These are phyloP conservation scores for Polyommatus iphigenia DNA, from an alignment of 2,888 invertebrate species.

Conservation along the genomic window DNA sequence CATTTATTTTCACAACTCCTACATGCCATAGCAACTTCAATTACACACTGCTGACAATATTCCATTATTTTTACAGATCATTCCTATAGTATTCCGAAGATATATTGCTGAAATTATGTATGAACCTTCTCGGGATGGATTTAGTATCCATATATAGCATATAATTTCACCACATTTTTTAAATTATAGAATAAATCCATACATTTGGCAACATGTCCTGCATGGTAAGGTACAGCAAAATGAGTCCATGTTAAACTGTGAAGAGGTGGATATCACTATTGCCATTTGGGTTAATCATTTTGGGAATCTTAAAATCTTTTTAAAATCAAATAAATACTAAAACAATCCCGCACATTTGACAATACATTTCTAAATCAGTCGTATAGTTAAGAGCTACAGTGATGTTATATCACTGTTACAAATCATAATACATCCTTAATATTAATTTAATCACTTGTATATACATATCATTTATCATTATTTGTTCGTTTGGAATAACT, in stretches of 20 bases:
- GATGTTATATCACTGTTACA: not conserved
- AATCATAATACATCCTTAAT: constrained; percentile 40
- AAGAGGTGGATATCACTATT: not conserved
- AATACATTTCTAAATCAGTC: constrained; percentile 27
- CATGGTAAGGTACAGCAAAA: constrained; percentile 7
- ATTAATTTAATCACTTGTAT: constrained; percentile 34
- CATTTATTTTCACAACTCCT: constrained; percentile 1
- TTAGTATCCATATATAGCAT: not conserved
- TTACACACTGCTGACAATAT: not conserved
- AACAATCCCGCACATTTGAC: not conserved
- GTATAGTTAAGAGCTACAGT: constrained; percentile 14
- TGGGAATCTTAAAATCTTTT: not conserved
- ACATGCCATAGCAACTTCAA: not conserved
- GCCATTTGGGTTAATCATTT: not conserved
- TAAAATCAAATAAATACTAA: not conserved
- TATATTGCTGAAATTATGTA: not conserved
- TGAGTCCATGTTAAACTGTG: not conserved
- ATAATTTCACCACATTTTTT: not conserved
- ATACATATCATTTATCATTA: constrained; percentile 38
- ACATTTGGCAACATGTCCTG: constrained; percentile 11
- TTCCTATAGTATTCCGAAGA: not conserved
- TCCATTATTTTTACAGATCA: not conserved
- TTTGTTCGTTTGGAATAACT: constrained; percentile 42
- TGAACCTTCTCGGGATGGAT: not conserved
- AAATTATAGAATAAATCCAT: not conserved